Evolutionary conservation across 2,113 vertebrate genomes (phyloP).

Genomic region (Pterocles gutturalis): DNA sequence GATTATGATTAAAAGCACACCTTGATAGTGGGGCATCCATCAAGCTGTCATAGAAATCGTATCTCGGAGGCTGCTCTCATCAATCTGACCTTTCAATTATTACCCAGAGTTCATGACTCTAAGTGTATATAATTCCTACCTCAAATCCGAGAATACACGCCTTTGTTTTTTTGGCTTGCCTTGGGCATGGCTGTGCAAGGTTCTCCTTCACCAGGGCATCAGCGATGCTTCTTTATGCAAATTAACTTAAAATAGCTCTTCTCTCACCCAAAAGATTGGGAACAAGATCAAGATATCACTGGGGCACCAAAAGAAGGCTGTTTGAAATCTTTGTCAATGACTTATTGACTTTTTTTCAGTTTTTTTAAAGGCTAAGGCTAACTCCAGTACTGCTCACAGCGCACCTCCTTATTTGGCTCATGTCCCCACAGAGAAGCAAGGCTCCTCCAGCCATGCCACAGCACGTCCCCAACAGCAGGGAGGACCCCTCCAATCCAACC

Average conservation of each 20-base stretch:
- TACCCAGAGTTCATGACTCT: conserved; percentile 73
- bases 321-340: background rate
- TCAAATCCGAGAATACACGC: conserved; percentile 25
- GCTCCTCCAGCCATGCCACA: background rate
- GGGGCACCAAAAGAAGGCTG: background rate
- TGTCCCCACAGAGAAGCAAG: background rate
- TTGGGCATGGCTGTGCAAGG: background rate
- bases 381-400: background rate
- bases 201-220: background rate
- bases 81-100: conserved; percentile 83
- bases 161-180: conserved; percentile 31
- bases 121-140: conserved; percentile 61
- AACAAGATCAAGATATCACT: background rate
- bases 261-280: background rate
- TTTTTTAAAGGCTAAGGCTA: background rate
- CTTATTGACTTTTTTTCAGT: background rate
- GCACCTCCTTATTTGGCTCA: background rate
- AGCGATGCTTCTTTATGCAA: accelerated
- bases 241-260: conserved; percentile 20
- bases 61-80: conserved; percentile 76
- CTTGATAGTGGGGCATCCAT: conserved; percentile 80
- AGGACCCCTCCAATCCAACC: background rate
- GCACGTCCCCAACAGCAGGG: background rate
- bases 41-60: conserved; percentile 81
- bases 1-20: conserved; percentile 84